phyloP scores from a whole-genome alignment of 2,113 vertebrate genomes.

The Cisticola juncidis region DNA sequence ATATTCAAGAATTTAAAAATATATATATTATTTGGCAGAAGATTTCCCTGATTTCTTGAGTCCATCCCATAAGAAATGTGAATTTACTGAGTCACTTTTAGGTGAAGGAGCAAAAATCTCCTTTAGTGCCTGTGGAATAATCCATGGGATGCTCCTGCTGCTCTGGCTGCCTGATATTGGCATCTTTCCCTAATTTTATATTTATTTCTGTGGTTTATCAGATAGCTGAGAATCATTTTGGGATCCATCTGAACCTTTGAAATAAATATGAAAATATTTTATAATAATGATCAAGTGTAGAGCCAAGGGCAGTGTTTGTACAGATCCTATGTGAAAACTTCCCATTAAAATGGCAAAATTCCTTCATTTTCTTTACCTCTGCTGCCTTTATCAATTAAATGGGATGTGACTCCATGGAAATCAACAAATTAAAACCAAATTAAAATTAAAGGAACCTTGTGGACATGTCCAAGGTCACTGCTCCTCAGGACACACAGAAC shows the following conservation, averaged over 20 bases:
- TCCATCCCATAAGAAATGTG: not conserved
- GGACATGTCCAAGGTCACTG: accelerated
- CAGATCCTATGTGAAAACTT: not conserved
- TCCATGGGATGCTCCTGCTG: not conserved
- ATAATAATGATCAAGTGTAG: too few species aligned
- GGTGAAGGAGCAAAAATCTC: not conserved
- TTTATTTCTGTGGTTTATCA: not conserved
- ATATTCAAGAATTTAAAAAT: not conserved
- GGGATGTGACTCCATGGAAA: too few species aligned
- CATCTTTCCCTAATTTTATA: too few species aligned
- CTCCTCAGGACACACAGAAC: too few species aligned
- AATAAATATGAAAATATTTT: too few species aligned
- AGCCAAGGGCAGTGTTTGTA: not conserved
- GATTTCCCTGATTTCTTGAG: not conserved
- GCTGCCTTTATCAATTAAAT: not conserved
- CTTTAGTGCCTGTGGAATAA: not conserved
- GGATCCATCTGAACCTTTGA: accelerated
- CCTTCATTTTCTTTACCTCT: not conserved
- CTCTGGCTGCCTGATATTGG: not conserved
- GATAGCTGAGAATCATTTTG: not conserved
- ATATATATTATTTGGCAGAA: not conserved
- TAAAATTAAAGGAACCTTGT: not conserved
- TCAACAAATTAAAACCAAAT: too few species aligned
- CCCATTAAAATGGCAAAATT: not conserved
- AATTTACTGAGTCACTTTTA: not conserved